Evolutionary conservation across 2,888 invertebrate species (phyloP), one percentile per base, ranked within the genome.

Genomic region (Scaeva pyrastri): DNA sequence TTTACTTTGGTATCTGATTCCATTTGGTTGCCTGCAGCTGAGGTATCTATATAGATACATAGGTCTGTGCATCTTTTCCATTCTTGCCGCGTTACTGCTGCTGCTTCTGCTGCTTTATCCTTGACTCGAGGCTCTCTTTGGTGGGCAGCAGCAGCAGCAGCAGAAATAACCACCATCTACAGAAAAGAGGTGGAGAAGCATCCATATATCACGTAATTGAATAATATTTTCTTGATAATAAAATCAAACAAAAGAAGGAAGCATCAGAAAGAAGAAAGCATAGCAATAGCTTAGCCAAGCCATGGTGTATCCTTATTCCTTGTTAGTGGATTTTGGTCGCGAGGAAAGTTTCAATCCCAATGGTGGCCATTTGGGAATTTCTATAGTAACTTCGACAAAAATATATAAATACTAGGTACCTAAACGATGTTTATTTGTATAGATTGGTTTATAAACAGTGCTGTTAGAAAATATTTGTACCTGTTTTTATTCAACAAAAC

Each of bases 151-250:
- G 50, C 48, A 64, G 31, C 36, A 58, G 26, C n/a, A 31, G 39
- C 58, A 39, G 12, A 16, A n/a, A n/a, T n/a, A n/a, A 58, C 2
- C 45, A 45, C 11, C 66, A 36, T 31, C 21, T 50, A 66, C 43
- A 60, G 52, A 21, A 62, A 62, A 48, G 50, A 12, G 60, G 21
- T 16, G 71, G 43, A 76, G 36, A 48, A 36, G 26, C 66, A 26
- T 14, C 45, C 45, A 76, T 72, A 85, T 71, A 85, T 85, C 81
- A 77, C 72, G 86, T 86, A 86, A 86, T 86, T 81, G 86, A 86
- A 86, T 86, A 86, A 84, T 84, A 84, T 84, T 84, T 78, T 79
- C 84, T 84, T 79, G 84, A 75, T 79, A 78, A 81, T 81, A 77
- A 81, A 82, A 86, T 85, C 85, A 85, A 85, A 85, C 84, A 80